phyloP scores from a whole-genome alignment of 2,888 invertebrate species.

The Ctena decussata region DNA sequence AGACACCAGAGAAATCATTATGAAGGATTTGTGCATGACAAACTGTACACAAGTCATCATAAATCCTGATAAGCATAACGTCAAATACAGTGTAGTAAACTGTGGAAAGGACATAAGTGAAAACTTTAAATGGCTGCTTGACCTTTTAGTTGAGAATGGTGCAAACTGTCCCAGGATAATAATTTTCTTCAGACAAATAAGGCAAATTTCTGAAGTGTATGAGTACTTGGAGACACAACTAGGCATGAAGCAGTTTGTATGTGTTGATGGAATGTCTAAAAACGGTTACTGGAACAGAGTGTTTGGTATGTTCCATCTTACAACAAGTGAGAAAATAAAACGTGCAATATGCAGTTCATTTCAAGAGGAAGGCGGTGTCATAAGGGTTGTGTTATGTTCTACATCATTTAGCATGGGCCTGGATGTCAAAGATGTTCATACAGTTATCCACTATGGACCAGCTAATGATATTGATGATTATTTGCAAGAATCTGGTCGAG shows the following conservation, averaged over 20 bases:
- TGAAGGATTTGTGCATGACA: slow-evolving; percentile 24
- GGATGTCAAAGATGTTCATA: slow-evolving; percentile 12
- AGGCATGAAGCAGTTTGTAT: background rate
- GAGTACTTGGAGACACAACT: slow-evolving; percentile 19
- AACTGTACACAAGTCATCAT: background rate
- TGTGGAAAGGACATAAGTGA: background rate
- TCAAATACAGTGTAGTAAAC: background rate
- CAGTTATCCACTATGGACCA: slow-evolving; percentile 34
- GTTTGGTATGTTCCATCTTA: slow-evolving; percentile 30
- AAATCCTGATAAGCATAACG: background rate
- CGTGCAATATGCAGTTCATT: background rate
- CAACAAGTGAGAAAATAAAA: background rate
- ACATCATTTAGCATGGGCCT: slow-evolving; percentile 39
- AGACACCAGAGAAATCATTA: slow-evolving; percentile 23
- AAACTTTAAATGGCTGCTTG: slow-evolving; percentile 20
- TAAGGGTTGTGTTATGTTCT: slow-evolving; percentile 31
- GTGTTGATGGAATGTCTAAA: background rate
- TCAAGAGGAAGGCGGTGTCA: slow-evolving; percentile 11
- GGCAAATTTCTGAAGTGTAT: slow-evolving; percentile 26
- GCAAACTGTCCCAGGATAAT: slow-evolving; percentile 11
- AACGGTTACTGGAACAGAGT: slow-evolving; percentile 32
- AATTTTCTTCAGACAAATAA: slow-evolving; percentile 36
- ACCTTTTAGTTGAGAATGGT: background rate
- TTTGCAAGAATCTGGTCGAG: too few species aligned
- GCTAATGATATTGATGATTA: slow-evolving; percentile 33